phyloP scores from a whole-genome alignment of 2,113 vertebrate genomes.

The Eubucco bourcierii region DNA sequence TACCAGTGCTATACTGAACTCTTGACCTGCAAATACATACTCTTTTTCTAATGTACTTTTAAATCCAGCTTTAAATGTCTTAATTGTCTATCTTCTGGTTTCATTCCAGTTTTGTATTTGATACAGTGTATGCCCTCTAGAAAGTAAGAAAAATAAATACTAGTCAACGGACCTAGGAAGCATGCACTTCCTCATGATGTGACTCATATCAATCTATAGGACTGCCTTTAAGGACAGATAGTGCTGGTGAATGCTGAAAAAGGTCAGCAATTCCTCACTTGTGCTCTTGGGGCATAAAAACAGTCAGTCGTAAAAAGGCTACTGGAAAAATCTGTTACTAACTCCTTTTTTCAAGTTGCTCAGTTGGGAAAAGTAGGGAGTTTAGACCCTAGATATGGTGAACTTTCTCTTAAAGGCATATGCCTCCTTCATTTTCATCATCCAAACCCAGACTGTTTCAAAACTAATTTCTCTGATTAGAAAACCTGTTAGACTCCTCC shows the following conservation, averaged over 20 bases:
- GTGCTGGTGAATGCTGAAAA: constrained; percentile 16
- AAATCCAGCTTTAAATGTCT: neutral
- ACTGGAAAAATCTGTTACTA: neutral
- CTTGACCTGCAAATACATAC: neutral
- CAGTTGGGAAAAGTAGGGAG: neutral
- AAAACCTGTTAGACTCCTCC: neutral
- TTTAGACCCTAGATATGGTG: neutral
- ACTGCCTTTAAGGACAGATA: neutral
- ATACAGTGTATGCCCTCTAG: neutral
- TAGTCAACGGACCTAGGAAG: neutral
- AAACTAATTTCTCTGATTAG: neutral
- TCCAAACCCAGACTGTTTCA: neutral
- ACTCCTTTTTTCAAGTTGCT: neutral
- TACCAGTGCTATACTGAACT: neutral
- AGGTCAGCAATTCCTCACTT: constrained; percentile 21
- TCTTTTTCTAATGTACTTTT: neutral
- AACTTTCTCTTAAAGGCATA: neutral
- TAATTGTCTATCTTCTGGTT: neutral
- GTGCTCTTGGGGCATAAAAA: neutral
- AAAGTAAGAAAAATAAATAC: neutral
- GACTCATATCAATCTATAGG: neutral
- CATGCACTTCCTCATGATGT: neutral
- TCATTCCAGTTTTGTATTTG: neutral
- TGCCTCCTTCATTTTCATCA: neutral
- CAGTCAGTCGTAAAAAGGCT: neutral